Conservation (phyloP, 2,888 invertebrate species). For the Clivina fossor region DNA sequence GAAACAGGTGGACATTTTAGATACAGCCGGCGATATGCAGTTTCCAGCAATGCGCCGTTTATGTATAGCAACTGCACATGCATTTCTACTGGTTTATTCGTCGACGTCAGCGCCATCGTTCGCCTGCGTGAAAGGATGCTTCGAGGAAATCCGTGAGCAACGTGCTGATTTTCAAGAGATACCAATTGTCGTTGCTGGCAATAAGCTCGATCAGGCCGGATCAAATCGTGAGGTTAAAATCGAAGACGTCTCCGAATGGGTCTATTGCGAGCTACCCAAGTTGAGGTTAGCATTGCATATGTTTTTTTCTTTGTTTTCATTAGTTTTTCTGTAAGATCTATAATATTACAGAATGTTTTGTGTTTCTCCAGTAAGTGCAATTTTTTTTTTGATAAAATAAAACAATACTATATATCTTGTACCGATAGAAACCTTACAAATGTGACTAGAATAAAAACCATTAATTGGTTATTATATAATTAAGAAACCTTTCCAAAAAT, state of each 20-base stretch:
- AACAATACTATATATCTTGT: too few relatives aligned
- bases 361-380: too few relatives aligned
- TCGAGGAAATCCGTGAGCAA: constrained; percentile 81
- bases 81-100: constrained; percentile 84
- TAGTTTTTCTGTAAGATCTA: too few relatives aligned
- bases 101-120: constrained; percentile 75
- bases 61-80: constrained; percentile 84
- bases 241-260: constrained; percentile 81
- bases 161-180: constrained; percentile 74
- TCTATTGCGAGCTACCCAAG: constrained; percentile 73
- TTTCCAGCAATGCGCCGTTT: constrained; percentile 89
- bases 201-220: constrained; percentile 76
- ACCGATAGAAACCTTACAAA: too few relatives aligned
- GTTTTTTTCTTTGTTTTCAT: too few relatives aligned
- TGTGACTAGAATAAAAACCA: too few relatives aligned
- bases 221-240: constrained; percentile 71
- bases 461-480: too few relatives aligned
- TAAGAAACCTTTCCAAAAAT: too few relatives aligned
- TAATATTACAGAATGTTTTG: too few relatives aligned
- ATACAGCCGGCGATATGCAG: constrained; percentile 83
- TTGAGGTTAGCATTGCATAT: constrained; percentile 56
- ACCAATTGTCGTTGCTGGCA: constrained; percentile 84
- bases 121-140: constrained; percentile 70
- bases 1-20: constrained; percentile 78
- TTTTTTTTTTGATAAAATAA: too few relatives aligned